Percentiles rank a stretch among this genome's conserved stretches.
These are phyloP conservation scores for Agrochola circellaris DNA, from an alignment of 2,888 invertebrate species.

Conservation along the genomic window DNA sequence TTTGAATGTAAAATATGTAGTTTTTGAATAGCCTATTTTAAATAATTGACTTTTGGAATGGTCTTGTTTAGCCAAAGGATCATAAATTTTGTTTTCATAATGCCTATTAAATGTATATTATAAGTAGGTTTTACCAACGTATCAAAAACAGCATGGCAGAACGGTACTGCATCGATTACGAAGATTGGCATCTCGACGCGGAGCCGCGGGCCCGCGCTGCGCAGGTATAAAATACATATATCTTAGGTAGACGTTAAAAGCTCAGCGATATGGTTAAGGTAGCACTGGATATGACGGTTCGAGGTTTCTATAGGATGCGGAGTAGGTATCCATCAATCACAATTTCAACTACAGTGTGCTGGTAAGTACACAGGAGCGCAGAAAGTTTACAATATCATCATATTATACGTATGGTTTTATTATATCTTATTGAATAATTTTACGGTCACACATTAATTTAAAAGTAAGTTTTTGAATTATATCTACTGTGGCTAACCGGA, in stretches of 20 bases:
- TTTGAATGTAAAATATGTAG: conserved; percentile 73
- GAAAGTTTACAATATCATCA: conserved; percentile 67
- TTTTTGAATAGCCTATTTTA: conserved; percentile 79
- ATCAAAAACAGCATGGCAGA: conserved; percentile 48
- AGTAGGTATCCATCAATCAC: conserved; percentile 66
- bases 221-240: conserved; percentile 56
- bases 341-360: conserved; percentile 64
- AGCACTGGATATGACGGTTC: conserved; percentile 74
- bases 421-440: conserved; percentile 51
- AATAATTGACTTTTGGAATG: conserved; percentile 86
- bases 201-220: conserved; percentile 19
- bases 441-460: conserved; percentile 60
- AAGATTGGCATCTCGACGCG: conserved; percentile 50
- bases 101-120: conserved; percentile 47
- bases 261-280: conserved; percentile 79
- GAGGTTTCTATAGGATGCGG: conserved; percentile 53
- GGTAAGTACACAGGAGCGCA: conserved; percentile 49
- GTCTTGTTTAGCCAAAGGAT: conserved; percentile 78
- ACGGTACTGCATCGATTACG: conserved; percentile 50
- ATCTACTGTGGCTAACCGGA: conserved; percentile 49
- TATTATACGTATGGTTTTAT: conserved; percentile 55
- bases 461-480: conserved; percentile 62
- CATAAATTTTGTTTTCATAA: conserved; percentile 50
- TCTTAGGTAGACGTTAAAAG: conserved; percentile 70
- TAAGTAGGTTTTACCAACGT: conserved; percentile 52